These are phyloP conservation scores for Ictalurus punctatus DNA, from an alignment of 2,113 vertebrate species.

Conservation along the genomic window DNA sequence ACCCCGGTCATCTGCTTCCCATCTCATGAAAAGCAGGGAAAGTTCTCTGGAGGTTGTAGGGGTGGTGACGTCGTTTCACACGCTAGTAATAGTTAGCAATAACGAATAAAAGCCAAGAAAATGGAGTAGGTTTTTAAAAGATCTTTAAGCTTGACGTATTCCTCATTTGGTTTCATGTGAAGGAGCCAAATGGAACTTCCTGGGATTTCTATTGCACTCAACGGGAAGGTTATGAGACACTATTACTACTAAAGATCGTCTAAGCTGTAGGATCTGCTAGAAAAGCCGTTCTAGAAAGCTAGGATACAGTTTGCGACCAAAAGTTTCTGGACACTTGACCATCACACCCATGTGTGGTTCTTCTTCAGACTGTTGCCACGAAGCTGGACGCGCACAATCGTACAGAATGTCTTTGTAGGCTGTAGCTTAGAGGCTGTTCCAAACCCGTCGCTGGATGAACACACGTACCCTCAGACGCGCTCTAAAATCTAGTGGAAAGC, in stretches of 20 bases:
- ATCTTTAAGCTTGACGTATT: too few species aligned
- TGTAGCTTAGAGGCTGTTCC: neutral
- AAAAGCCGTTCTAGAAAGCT: neutral
- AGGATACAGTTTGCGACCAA: neutral
- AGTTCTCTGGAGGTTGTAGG: neutral
- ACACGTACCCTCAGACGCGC: too few species aligned
- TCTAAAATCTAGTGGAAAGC: too few species aligned
- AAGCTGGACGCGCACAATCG: neutral
- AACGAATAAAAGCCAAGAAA: neutral
- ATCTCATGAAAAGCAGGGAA: neutral
- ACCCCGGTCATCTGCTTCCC: neutral
- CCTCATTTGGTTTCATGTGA: neutral
- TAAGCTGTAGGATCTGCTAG: neutral
- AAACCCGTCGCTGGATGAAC: too few species aligned
- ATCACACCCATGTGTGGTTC: neutral
- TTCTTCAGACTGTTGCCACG: neutral
- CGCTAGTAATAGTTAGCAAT: neutral
- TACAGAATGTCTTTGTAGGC: neutral
- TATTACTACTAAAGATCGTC: neutral
- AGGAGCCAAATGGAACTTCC: neutral
- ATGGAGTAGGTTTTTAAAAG: neutral
- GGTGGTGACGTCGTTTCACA: neutral
- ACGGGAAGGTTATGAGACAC: neutral
- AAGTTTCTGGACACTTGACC: neutral
- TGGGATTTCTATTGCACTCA: neutral